Base-by-base conservation (phyloP, 2,797 vertebrate species). In the Triplophysa yarkandensis region DNA sequence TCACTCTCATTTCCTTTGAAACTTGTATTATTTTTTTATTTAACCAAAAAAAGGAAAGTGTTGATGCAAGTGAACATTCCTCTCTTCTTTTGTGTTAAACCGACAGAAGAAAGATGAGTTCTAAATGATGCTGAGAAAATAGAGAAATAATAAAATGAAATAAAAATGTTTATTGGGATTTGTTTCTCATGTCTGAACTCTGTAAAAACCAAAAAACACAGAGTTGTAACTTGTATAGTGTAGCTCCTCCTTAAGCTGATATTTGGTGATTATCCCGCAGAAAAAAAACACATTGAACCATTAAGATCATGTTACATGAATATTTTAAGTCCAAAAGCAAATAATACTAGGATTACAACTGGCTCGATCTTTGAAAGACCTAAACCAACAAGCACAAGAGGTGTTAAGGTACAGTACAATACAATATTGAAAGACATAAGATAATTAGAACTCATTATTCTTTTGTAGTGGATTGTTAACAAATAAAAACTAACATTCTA, bases 261-360 rank as follows among this genome's bases (percentile, higher is more conserved):
- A 19, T 39, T 68, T 23, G 19, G 32, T 73, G 54, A 74, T 77
- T 74, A 79, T 32, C 70, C 79, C 71, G 77, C 57, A 77, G 43
- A 63, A 36, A 70, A 36, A 28, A 62, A 41, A 61, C 21, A 30
- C 43, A 52, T 68, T 46, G 50, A 34, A 23, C 50, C 5, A n/a
- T 64, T 54, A 30, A 43, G 23, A 30, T n/a, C n/a, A n/a, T 32
- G 57, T 68, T 69, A 78, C n/a, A 58, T 39, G 21, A 44, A 44
- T 48, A 39, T 43, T 16, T n/a, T 65, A 74, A 79, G 73, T 65
- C 60, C 17, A 48, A 76, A 73, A 79, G 19, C 52, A 73, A 78
- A 78, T 39, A 39, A 39, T 34, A 9, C 32, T 6, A 46, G 19
- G 48, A 46, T 46, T 17, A n/a, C n/a, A n/a, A n/a, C n/a, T n/a